A percentile compares a stretch with the other conserved stretches of the same genome.
Evolutionary conservation across 2,113 vertebrate species (phyloP).

Genomic region (Eolophus roseicapilla): DNA sequence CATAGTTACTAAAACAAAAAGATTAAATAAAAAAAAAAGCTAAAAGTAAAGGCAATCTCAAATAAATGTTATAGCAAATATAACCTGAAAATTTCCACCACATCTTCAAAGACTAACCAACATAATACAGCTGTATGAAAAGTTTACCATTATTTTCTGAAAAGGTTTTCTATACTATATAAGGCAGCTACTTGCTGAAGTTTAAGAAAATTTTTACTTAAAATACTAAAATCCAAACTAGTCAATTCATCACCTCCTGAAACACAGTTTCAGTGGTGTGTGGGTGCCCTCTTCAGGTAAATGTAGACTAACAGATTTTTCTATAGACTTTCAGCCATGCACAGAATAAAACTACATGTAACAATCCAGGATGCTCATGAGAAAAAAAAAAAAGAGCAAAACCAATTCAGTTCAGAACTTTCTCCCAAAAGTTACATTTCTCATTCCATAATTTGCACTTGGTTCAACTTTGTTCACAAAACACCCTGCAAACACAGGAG

Average conservation of each 20-base stretch:
- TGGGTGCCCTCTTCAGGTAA: slow-evolving; percentile 67
- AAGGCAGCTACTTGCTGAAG: background rate
- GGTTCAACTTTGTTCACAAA: background rate
- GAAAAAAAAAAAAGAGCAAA: background rate
- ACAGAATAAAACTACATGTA: background rate
- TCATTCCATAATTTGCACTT: background rate
- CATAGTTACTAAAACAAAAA: background rate
- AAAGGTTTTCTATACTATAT: background rate
- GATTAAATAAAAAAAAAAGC: background rate
- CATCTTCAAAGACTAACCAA: background rate
- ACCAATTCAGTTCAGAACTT: background rate
- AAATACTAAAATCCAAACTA: background rate
- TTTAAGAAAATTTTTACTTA: background rate
- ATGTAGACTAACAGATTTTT: background rate
- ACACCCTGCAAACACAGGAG: background rate
- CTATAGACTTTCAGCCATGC: background rate
- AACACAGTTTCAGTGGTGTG: background rate
- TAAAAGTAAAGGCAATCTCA: background rate
- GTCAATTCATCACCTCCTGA: background rate
- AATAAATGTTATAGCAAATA: background rate
- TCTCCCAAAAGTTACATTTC: background rate
- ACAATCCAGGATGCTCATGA: background rate
- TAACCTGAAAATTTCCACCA: background rate
- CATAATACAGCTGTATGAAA: background rate
- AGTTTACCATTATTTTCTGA: background rate